These are phyloP conservation scores for Resseliella maxima DNA, from an alignment of 2,888 invertebrate species.

Conservation along the genomic window DNA sequence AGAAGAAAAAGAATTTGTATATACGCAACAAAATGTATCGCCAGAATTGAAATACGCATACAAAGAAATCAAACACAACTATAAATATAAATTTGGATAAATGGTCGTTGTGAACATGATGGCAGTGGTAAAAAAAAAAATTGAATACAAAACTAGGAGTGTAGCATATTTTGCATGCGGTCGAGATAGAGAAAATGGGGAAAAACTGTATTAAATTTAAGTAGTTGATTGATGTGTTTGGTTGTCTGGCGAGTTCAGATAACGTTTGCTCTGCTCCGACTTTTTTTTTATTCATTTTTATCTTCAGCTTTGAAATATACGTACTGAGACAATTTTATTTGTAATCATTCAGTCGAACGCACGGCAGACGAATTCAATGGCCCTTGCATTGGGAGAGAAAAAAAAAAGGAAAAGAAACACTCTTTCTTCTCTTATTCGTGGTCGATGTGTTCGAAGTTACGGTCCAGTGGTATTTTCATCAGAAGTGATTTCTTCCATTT, in stretches of 20 bases:
- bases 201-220: slow-evolving; percentile 56
- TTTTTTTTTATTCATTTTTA: background rate
- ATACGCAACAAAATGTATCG: background rate
- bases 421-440: background rate
- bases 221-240: slow-evolving; percentile 57
- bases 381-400: background rate
- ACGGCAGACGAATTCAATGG: slow-evolving; percentile 47
- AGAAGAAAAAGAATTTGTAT: background rate
- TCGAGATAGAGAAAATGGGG: slow-evolving; percentile 36
- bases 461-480: background rate
- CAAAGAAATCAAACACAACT: slow-evolving; percentile 42
- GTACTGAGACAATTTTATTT: background rate
- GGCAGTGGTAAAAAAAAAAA: background rate
- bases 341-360: background rate
- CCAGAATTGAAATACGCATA: slow-evolving; percentile 54
- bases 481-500: background rate
- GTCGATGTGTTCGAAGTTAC: slow-evolving; percentile 10
- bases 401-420: background rate
- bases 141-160: background rate
- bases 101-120: slow-evolving; percentile 28
- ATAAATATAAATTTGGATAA: slow-evolving; percentile 55
- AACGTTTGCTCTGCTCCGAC: background rate
- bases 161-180: slow-evolving; percentile 14
- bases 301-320: background rate
- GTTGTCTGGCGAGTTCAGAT: slow-evolving; percentile 57